Conservation (phyloP, 2,888 invertebrate genomes). For the Charanyca ferruginea region DNA sequence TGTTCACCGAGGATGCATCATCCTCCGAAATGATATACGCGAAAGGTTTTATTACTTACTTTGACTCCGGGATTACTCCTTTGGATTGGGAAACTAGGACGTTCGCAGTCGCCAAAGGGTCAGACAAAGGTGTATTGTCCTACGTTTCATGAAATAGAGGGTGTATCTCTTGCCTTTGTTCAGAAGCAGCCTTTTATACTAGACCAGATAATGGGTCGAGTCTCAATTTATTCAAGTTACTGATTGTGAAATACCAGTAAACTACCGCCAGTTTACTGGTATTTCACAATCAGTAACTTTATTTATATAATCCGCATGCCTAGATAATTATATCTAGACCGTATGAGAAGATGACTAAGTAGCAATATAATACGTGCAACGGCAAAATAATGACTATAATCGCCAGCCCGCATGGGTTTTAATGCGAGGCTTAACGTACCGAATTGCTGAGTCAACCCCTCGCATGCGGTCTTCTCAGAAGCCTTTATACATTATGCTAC, state of each 20-base stretch:
- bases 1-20: conserved; percentile 58
- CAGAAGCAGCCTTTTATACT: conserved; percentile 10
- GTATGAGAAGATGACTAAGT: conserved; percentile 30
- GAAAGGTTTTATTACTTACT: conserved; percentile 19
- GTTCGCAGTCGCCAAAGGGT: conserved; percentile 22
- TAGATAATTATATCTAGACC: conserved; percentile 20
- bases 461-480: conserved; percentile 50
- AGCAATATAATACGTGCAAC: conserved; percentile 41
- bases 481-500: conserved; percentile 43
- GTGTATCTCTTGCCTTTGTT: conserved; percentile 24
- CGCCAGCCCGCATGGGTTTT: conserved; percentile 30
- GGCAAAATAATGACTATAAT: conserved; percentile 52
- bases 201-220: conserved; percentile 11
- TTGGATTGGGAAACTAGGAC: conserved; percentile 28
- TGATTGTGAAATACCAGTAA: no score
- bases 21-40: conserved; percentile 26
- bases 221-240: not conserved
- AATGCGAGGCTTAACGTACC: conserved; percentile 31
- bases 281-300: conserved; percentile 5
- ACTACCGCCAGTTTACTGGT: conserved; percentile 6
- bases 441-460: conserved; percentile 49
- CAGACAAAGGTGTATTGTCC: conserved; percentile 23
- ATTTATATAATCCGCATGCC: conserved; percentile 24
- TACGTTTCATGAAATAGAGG: conserved; percentile 24
- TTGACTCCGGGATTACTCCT: conserved; percentile 16